These are phyloP conservation scores for Drosophila mauritiana DNA, from an alignment of 1,140 invertebrate species.

Conservation along the genomic window DNA sequence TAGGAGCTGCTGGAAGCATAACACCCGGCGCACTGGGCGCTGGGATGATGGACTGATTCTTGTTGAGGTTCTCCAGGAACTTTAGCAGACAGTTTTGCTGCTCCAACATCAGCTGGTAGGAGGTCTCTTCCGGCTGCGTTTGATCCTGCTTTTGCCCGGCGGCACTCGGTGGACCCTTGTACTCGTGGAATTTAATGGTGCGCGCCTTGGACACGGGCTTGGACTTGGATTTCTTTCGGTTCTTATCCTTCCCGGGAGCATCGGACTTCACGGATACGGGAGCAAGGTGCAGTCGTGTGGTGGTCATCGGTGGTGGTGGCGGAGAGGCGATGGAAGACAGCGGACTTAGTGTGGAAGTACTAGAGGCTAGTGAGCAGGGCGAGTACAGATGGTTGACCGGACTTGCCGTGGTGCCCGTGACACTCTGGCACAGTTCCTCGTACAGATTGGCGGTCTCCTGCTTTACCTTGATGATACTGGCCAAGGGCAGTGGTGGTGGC, in stretches of 20 bases:
- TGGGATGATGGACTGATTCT: slow-evolving; percentile 81
- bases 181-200: slow-evolving; percentile 99
- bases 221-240: slow-evolving; percentile 95
- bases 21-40: slow-evolving; percentile 9
- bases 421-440: slow-evolving; percentile 87
- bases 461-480: slow-evolving; percentile 66
- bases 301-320: slow-evolving; percentile 85
- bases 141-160: slow-evolving; percentile 88
- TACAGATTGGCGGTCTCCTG: slow-evolving; percentile 85
- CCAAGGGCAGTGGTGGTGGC: slow-evolving; percentile 84
- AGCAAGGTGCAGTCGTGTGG: slow-evolving; percentile 67
- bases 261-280: slow-evolving; percentile 86
- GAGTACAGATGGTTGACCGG: slow-evolving; percentile 81
- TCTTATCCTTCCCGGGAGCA: slow-evolving; percentile 92
- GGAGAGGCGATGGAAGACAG: slow-evolving; percentile 87
- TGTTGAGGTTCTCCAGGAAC: slow-evolving; percentile 81
- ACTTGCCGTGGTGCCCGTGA: slow-evolving; percentile 85
- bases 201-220: slow-evolving; percentile 93
- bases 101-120: slow-evolving; percentile 95
- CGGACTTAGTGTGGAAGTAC: slow-evolving; percentile 89
- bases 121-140: slow-evolving; percentile 87
- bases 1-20: slow-evolving; percentile 4
- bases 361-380: slow-evolving; percentile 86
- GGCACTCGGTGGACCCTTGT: slow-evolving; percentile 97
- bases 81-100: slow-evolving; percentile 92